Evolutionary conservation across 2,888 invertebrate genomes (phyloP), one percentile per base, ranked within the genome.

Genomic region (Drosophila nigricruria): DNA sequence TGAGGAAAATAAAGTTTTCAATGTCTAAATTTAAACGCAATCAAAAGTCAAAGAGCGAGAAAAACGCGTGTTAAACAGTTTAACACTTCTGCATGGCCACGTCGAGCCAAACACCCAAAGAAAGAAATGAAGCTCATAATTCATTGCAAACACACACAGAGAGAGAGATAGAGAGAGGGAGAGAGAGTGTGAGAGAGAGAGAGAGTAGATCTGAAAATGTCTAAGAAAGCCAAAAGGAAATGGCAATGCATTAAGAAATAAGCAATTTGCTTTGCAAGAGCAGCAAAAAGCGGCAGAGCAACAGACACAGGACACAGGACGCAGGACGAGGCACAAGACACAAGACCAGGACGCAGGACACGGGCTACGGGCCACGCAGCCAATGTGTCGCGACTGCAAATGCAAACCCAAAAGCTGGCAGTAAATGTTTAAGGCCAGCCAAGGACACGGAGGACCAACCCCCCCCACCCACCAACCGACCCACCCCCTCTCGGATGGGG

Each of bases 11-110:
- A 18, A 32, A 18, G 34, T 16, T 25, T 42, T 52, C 34, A 34
- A 34, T 34, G 30, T 30, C 23, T 5, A 43, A 65, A 62, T 57
- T 80, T 30, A 77, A 77, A 47, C 23, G 5, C 47, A 64, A 65
- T 65, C 52, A 60, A 52, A 63, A 63, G 40, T 36, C 65, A 38
- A 10, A 61, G 20, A 57, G 54, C 58, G 47, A 50, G 50, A 73
- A 89, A 88, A 85, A 77, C 57, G 75, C 88, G 90, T 81, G 83
- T 76, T 90, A 89, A 87, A 89, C 89, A 71, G 82, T 87, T 87
- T 90, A 89, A 84, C 87, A 87, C 87, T 87, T 87, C 87, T 89
- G 90, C 90, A 59, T 90, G 89, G 83, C 43, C 77, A 79, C 79
- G 68, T 62, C 70, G 71, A 40, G 49, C 38, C 47, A 30, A 67